A percentile compares a stretch with the other conserved stretches of the same genome.
Conservation (phyloP, 2,797 vertebrate genomes). For the Huso huso region DNA sequence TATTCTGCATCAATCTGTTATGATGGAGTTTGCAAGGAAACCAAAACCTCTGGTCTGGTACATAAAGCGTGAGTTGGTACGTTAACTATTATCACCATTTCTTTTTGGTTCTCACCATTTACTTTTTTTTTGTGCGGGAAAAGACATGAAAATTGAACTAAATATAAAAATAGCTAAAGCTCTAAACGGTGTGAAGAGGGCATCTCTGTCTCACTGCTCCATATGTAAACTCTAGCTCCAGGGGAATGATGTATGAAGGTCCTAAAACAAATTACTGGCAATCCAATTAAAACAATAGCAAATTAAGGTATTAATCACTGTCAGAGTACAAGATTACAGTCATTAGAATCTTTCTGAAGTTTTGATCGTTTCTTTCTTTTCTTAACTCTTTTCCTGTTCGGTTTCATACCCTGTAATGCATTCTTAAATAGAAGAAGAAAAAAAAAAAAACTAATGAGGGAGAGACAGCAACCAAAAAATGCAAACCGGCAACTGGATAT, state of each 20-base stretch:
- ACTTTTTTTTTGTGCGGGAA: background rate
- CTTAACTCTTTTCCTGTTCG: constrained; percentile 29
- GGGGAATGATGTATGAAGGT: constrained; percentile 3
- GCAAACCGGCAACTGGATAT: constrained; percentile 25
- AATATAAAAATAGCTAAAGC: background rate
- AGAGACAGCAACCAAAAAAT: background rate
- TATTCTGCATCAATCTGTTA: background rate
- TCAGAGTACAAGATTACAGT: constrained; percentile 59
- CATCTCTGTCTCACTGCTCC: background rate
- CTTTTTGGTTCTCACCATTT: no score
- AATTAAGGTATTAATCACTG: constrained; percentile 74
- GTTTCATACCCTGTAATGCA: constrained; percentile 13
- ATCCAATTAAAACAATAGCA: constrained; percentile 72
- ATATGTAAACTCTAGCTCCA: constrained; percentile 5
- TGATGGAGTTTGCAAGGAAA: background rate
- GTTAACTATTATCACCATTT: no score
- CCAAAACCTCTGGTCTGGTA: no score
- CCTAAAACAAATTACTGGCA: constrained; percentile 60
- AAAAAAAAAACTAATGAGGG: background rate
- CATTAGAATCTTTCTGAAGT: constrained; percentile 53
- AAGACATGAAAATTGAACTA: background rate
- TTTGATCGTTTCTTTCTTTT: constrained; percentile 26
- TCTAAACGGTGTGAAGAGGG: background rate
- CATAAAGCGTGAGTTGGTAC: no score
- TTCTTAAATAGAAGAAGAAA: no score